A percentile compares a stretch with the other conserved stretches of the same genome.
These are phyloP conservation scores for Linepithema humile DNA, from an alignment of 1,140 invertebrate species.

Conservation along the genomic window DNA sequence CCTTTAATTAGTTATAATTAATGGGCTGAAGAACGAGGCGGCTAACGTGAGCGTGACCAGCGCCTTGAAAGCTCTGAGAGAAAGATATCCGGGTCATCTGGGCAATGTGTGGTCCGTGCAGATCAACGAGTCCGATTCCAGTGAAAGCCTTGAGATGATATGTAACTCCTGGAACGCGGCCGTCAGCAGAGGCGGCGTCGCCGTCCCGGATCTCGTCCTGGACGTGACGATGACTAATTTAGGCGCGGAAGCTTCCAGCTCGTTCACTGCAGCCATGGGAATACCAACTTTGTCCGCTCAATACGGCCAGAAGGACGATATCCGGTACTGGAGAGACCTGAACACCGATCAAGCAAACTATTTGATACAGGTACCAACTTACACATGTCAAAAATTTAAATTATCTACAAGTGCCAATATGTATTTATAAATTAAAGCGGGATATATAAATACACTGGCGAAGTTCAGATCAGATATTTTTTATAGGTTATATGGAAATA, in stretches of 20 bases:
- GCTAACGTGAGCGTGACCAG: conserved; percentile 77
- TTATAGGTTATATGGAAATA: too few relatives aligned
- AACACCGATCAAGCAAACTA: conserved; percentile 88
- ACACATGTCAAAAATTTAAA: not conserved
- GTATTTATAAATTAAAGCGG: too few relatives aligned
- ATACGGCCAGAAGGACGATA: conserved; percentile 92
- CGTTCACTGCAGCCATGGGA: conserved; percentile 90
- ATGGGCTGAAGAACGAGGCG: conserved; percentile 73
- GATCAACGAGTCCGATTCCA: conserved; percentile 73
- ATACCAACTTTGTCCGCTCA: conserved; percentile 93
- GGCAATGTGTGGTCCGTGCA: conserved; percentile 73
- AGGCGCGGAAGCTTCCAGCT: conserved; percentile 92
- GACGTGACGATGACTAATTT: conserved; percentile 91
- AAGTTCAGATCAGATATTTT: too few relatives aligned
- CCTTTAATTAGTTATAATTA: conserved; percentile 77
- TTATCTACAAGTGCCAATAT: too few relatives aligned
- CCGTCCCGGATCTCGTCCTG: conserved; percentile 90
- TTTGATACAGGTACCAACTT: conserved; percentile 81
- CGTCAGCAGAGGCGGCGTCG: conserved; percentile 76
- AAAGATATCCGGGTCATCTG: conserved; percentile 71
- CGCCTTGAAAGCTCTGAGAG: conserved; percentile 73
- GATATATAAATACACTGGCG: too few relatives aligned
- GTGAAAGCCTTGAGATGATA: conserved; percentile 70
- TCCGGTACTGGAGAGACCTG: conserved; percentile 91
- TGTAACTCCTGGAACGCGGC: conserved; percentile 76